Evolutionary conservation across 2,888 invertebrate genomes (phyloP).

Genomic region (Incurvaria masculella): DNA sequence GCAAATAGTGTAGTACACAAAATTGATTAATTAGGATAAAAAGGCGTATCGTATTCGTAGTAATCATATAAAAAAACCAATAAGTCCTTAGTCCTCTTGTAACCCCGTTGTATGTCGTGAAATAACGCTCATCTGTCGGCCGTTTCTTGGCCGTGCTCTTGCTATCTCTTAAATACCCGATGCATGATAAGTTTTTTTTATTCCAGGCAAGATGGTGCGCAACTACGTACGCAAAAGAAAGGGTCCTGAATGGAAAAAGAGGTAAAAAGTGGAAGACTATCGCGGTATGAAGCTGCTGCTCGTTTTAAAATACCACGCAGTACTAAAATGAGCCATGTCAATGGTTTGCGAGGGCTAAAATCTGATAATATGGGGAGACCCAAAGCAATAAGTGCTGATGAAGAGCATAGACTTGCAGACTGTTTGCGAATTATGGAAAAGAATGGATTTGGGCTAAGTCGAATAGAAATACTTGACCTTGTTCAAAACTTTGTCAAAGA

Average conservation of each 20-base stretch:
- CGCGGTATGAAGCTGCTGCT: not conserved
- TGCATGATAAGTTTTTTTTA: too few species aligned
- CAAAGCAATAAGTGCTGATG: constrained; percentile 14
- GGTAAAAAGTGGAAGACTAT: not conserved
- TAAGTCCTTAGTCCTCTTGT: too few species aligned
- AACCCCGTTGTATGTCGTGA: too few species aligned
- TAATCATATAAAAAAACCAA: too few species aligned
- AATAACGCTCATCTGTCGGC: too few species aligned
- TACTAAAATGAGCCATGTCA: constrained; percentile 14
- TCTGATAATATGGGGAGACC: constrained; percentile 14
- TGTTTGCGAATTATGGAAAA: constrained; percentile 16
- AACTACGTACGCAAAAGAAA: not conserved
- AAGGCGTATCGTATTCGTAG: too few species aligned
- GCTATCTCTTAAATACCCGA: too few species aligned
- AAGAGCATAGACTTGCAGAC: constrained; percentile 16
- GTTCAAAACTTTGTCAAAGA: constrained; percentile 14
- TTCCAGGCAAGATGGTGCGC: not conserved
- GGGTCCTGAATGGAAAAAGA: not conserved
- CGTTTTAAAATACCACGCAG: constrained; percentile 1
- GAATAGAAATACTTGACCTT: constrained; percentile 14
- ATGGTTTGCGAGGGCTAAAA: constrained; percentile 14
- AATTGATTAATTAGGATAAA: too few species aligned
- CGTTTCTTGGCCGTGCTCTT: too few species aligned
- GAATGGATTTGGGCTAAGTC: constrained; percentile 17
- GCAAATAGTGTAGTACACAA: too few species aligned